Evolutionary conservation across 2,113 vertebrate genomes (phyloP), one percentile per base, ranked within the genome.

Genomic region (Piaya cayana): DNA sequence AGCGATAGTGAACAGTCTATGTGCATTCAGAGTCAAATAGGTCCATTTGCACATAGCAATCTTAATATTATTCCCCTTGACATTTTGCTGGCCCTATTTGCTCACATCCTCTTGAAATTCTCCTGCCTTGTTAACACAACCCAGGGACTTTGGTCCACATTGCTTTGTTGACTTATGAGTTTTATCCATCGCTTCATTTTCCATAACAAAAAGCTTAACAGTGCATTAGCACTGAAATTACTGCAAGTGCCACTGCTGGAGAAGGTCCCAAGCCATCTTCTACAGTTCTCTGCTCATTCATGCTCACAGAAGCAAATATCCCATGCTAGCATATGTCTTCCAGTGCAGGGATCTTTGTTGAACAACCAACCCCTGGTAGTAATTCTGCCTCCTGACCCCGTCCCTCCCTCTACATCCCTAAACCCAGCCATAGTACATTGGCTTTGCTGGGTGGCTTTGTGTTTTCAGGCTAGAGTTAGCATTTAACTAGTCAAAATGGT

Each of bases 401-500:
- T 78, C 75, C 60, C 23, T 89, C 58, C 25, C 15, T 36, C 77
- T 81, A 20, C 32, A 47, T 27, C 34, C 62, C 63, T 55, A 50
- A 86, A 91, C 13, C 43, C 65, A 93, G 71, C 81, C 58, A 15
- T 0, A 0, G 65, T 30, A 37, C 58, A 32, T 16, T 3, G 2
- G 42, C 76, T 88, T 92, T 77, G 21, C 71, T 70, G 1, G 0
- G 27, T 4, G 20, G 76, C 87, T 95, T 71, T 45, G 52, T 0
- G 4, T 75, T 93, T 93, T 91, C 65, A 75, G 74, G 79, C 39
- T 30, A 76, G 47, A 81, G 83, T 52, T 93, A 83, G 83, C 79
- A 94, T 53, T 88, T 67, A 92, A 78, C 53, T 29, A 39, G 78
- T 71, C 69, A 43, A 92, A 94, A 77, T 45, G 67, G 93, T 90